Percentiles rank a stretch among this genome's conserved stretches.
phyloP scores from a whole-genome alignment of 2,113 vertebrate genomes.

The Hippocampus abdominalis region DNA sequence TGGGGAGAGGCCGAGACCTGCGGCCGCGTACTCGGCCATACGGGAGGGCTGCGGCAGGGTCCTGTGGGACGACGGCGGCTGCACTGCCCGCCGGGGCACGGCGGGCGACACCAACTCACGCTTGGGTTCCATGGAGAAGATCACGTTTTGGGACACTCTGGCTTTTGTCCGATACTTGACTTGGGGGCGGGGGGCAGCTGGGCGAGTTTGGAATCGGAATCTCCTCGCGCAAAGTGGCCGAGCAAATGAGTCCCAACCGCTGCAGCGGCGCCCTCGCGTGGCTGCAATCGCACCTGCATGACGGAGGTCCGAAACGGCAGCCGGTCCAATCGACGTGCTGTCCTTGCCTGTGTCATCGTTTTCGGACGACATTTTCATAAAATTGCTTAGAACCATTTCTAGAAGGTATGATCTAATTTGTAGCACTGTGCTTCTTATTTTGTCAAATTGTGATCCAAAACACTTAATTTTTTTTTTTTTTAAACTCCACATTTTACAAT shows the following conservation, averaged over 20 bases:
- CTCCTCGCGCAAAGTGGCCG: background rate
- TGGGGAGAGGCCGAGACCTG: background rate
- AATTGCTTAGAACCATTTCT: too few species aligned
- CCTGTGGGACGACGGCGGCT: conserved; percentile 35
- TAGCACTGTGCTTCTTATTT: too few species aligned
- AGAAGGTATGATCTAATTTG: too few species aligned
- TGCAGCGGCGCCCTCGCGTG: background rate
- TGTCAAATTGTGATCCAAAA: too few species aligned
- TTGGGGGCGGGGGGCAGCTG: too few species aligned
- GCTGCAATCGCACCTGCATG: background rate
- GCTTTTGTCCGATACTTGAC: too few species aligned
- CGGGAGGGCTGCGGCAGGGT: conserved; percentile 61
- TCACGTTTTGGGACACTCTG: too few species aligned
- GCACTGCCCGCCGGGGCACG: background rate
- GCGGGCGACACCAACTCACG: too few species aligned
- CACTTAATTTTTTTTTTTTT: too few species aligned
- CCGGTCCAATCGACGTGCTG: background rate
- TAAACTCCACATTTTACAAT: too few species aligned
- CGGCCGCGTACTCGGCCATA: conserved; percentile 36
- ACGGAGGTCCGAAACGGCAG: background rate
- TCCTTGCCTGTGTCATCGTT: background rate
- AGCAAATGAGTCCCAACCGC: background rate
- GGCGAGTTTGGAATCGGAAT: background rate
- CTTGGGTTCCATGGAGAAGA: background rate
- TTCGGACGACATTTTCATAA: too few species aligned